Evolutionary conservation across 2,113 vertebrate genomes (phyloP).

Genomic region (Puffinus mauretanicus): DNA sequence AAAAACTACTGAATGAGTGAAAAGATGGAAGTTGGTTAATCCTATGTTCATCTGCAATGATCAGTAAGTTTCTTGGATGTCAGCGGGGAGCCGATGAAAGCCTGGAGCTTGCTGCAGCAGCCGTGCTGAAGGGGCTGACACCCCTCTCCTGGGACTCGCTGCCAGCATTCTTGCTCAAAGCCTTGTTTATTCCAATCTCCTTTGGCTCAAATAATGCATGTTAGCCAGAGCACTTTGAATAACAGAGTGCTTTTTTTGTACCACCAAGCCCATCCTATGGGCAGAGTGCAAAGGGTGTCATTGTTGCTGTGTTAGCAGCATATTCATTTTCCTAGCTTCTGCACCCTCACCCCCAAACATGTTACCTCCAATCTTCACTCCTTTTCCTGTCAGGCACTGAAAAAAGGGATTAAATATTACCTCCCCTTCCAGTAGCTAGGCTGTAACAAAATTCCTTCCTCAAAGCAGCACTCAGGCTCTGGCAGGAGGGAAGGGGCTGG

Average conservation of each 20-base stretch:
- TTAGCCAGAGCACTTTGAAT: neutral
- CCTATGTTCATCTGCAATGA: neutral
- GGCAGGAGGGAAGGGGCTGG: neutral
- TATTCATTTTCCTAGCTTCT: neutral
- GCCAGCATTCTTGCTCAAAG: neutral
- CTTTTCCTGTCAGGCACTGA: neutral
- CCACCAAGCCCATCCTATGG: neutral
- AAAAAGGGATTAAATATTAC: neutral
- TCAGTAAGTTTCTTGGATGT: neutral
- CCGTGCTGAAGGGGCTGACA: neutral
- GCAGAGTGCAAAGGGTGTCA: neutral
- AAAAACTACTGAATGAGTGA: neutral
- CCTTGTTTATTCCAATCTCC: neutral
- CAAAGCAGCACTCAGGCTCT: fast-evolving
- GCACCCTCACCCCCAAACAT: neutral
- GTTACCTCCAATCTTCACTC: neutral
- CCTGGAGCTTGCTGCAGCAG: neutral
- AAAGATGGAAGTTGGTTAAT: neutral
- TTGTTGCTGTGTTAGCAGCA: neutral
- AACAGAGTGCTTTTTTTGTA: neutral
- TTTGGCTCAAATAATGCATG: neutral
- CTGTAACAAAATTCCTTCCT: neutral
- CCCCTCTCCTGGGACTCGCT: neutral
- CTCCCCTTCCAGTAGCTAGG: neutral
- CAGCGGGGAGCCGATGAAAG: fast-evolving